These are phyloP conservation scores for Elaphurus davidianus DNA, from an alignment of 2,113 vertebrate genomes.

Conservation along the genomic window DNA sequence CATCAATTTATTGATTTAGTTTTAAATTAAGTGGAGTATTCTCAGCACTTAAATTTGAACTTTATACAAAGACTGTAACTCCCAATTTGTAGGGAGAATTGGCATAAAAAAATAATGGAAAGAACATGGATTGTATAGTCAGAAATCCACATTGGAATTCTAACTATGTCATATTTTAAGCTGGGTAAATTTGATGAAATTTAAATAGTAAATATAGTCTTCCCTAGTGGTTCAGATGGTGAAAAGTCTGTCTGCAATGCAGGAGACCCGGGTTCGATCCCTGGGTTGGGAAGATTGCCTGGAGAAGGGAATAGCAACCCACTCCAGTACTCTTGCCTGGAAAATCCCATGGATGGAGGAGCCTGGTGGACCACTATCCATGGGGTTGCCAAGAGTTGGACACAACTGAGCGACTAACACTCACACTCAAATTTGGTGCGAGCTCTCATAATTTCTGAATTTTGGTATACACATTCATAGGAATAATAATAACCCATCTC, in stretches of 20 bases:
- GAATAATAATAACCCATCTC: not conserved
- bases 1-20: not conserved
- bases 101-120: not conserved
- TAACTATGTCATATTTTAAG: not conserved
- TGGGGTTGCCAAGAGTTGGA: not conserved
- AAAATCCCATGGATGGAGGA: not conserved
- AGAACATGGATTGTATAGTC: not conserved
- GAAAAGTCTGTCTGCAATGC: not conserved
- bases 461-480: not conserved
- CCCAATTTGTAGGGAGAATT: not conserved
- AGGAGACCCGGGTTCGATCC: not conserved
- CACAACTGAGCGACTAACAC: not conserved
- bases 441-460: not conserved
- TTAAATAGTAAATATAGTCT: not conserved
- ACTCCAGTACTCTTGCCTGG: not conserved
- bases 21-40: not conserved
- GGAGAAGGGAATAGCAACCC: not conserved
- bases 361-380: not conserved
- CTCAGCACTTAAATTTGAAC: not conserved
- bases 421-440: not conserved
- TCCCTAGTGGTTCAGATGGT: not conserved
- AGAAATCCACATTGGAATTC: not conserved
- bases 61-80: not conserved
- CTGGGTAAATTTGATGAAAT: not conserved
- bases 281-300: not conserved